Evolutionary conservation across 2,888 invertebrate species (phyloP), one percentile per base, ranked within the genome.

Genomic region (Bombylius discolor): DNA sequence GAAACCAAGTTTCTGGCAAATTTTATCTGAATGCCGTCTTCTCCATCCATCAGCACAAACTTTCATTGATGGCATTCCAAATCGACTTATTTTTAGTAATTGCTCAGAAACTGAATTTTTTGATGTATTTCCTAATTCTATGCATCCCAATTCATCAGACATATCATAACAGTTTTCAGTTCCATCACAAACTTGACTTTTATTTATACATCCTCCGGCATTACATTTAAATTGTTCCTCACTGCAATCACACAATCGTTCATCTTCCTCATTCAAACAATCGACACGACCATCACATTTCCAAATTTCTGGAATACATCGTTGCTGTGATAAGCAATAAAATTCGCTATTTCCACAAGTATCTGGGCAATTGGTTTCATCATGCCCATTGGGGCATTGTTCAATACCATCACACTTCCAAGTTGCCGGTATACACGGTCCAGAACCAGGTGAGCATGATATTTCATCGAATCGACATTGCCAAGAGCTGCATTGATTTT

Each of bases 71-170:
- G 59, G 62, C 53, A 55, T 64, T 58, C 50, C 55, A 45, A 51
- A 57, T 57, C 11, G 62, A 58, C 56, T 63, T 45, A 60, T 62
- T 58, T 53, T 52, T 11, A 62, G 51, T n/a, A 52, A 57, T 55
- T 49, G 63, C 52, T 52, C 54, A 44, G 51, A 53, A 5, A 7
- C 4, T 36, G 12, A 23, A 23, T 23, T 48, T 49, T 5, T 31
- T 49, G 12, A 46, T 49, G 5, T 34, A 42, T 58, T 67, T 67
- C 59, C 59, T 34, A 65, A 58, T 49, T 63, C 61, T 13, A 76
- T 62, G 62, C 83, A 83, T 52, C 76, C 71, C 79, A 81, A 81
- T 69, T 83, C 82, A 63, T 83, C 83, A 4, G 81, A 82, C 57
- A 72, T 71, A 65, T 83, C 83, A 0, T 79, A 75, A 63, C 83